Evolutionary conservation across 1,140 invertebrate species (phyloP).

Genomic region (Pogonognathellus flavescens): DNA sequence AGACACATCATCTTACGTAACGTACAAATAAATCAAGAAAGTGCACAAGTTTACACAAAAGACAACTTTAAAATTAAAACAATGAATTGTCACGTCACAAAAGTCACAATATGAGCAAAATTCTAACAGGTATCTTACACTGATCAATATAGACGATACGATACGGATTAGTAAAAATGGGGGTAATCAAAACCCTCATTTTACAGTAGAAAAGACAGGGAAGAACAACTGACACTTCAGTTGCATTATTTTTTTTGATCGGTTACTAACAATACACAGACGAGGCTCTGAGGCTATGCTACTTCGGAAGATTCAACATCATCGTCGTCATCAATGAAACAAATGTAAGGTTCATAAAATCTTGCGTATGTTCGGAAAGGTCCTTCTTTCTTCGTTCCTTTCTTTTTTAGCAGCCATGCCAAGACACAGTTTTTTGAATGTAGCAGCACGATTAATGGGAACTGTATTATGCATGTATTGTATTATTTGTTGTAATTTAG

Average conservation of each 20-base stretch:
- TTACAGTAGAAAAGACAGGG: constrained; percentile 48
- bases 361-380: constrained; percentile 11
- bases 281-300: constrained; percentile 10
- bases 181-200: constrained; percentile 7
- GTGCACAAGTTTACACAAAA: constrained; percentile 35
- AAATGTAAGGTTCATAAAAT: constrained; percentile 23
- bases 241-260: constrained; percentile 14
- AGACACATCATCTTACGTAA: background rate
- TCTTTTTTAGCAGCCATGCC: constrained; percentile 19
- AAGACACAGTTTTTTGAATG: constrained; percentile 37
- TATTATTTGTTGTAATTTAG: background rate
- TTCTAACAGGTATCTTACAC: constrained; percentile 44
- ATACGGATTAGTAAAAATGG: constrained; percentile 39
- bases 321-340: constrained; percentile 37
- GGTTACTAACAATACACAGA: constrained; percentile 31
- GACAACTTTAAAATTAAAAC: constrained; percentile 45
- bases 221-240: constrained; percentile 26
- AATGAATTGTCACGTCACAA: constrained; percentile 49
- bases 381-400: background rate
- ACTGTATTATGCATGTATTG: constrained; percentile 38
- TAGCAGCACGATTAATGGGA: constrained; percentile 40
- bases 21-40: constrained; percentile 37
- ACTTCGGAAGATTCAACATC: constrained; percentile 33
- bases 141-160: constrained; percentile 26
- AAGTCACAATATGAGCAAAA: constrained; percentile 48